These are phyloP conservation scores for Achatina immaculata DNA, from an alignment of 1,140 invertebrate species.

Conservation along the genomic window DNA sequence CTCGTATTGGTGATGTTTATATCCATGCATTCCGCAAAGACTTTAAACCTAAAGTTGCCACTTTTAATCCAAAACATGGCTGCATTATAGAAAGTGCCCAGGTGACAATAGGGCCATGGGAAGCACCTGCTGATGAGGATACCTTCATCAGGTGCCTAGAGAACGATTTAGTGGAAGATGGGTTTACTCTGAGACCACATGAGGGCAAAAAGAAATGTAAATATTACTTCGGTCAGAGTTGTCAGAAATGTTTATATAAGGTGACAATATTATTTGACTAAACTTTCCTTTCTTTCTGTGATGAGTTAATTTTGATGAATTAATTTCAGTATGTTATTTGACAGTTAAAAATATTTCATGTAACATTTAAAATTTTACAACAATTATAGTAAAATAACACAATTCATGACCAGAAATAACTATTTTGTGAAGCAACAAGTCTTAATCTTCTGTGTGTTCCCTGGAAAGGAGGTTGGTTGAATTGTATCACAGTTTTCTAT, in stretches of 20 bases:
- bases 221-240: conserved; percentile 66
- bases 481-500: no score
- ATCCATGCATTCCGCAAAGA: conserved; percentile 61
- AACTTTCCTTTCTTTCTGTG: background rate
- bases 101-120: conserved; percentile 62
- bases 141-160: conserved; percentile 61
- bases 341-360: no score
- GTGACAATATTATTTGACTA: conserved; percentile 58
- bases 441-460: no score
- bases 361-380: no score
- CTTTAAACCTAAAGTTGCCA: conserved; percentile 56
- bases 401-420: no score
- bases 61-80: conserved; percentile 62
- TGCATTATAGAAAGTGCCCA: conserved; percentile 63
- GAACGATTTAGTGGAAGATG: conserved; percentile 62
- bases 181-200: conserved; percentile 60
- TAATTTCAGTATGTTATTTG: no score
- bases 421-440: no score
- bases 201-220: conserved; percentile 62
- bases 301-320: background rate
- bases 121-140: conserved; percentile 60
- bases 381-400: no score
- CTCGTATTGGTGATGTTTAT: conserved; percentile 60
- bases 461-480: no score
- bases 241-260: conserved; percentile 63